These are phyloP conservation scores for Equus przewalskii DNA, from an alignment of 2,113 vertebrate species.

Conservation along the genomic window DNA sequence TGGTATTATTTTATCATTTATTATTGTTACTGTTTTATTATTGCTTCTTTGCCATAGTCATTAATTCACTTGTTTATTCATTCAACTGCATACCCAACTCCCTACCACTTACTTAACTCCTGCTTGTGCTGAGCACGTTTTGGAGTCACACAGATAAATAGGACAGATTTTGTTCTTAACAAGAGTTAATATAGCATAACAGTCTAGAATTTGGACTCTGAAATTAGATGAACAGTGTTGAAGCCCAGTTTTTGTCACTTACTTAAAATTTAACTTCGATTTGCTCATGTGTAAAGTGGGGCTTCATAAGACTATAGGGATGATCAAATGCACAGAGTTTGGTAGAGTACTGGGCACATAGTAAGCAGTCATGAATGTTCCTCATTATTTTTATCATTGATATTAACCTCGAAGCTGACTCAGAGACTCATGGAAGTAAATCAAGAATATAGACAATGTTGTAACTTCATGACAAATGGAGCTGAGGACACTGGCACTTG, in stretches of 20 bases:
- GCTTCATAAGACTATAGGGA: not conserved
- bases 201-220: not conserved
- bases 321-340: not conserved
- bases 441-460: not conserved
- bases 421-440: not conserved
- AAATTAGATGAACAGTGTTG: not conserved
- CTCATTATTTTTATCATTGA: not conserved
- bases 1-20: not conserved
- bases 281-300: not conserved
- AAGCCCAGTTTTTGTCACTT: not conserved
- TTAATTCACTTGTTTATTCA: conserved; percentile 1
- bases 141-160: not conserved
- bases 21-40: not conserved
- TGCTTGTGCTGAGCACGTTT: not conserved
- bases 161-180: not conserved
- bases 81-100: not conserved
- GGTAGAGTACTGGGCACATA: not conserved
- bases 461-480: not conserved
- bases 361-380: not conserved
- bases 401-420: not conserved
- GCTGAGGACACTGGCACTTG: not conserved
- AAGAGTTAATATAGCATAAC: not conserved
- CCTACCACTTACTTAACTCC: not conserved
- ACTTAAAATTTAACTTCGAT: not conserved
- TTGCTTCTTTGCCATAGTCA: not conserved